These are phyloP conservation scores for Molossus molossus DNA, from an alignment of 2,797 vertebrate genomes.

Conservation along the genomic window DNA sequence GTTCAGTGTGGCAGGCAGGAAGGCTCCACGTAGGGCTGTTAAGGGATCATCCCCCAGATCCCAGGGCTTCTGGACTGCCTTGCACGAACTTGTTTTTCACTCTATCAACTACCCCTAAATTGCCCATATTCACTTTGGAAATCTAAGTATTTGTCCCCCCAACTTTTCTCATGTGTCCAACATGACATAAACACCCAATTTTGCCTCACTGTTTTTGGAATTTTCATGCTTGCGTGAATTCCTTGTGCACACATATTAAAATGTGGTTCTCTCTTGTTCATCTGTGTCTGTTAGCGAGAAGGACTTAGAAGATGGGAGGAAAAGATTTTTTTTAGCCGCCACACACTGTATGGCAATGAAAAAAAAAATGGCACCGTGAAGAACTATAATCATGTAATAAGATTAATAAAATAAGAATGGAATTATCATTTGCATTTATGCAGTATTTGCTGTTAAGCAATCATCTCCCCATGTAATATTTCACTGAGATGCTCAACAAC, in stretches of 20 bases:
- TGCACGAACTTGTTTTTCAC: background rate
- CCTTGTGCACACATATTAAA: background rate
- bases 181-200: background rate
- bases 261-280: background rate
- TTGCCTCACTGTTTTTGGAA: background rate
- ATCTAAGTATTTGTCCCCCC: background rate
- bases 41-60: background rate
- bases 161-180: background rate
- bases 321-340: background rate
- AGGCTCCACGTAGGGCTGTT: background rate
- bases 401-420: conserved; percentile 32
- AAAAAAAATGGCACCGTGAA: conserved; percentile 51
- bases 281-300: background rate
- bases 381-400: conserved; percentile 44
- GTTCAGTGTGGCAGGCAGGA: background rate
- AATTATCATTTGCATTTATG: conserved; percentile 16
- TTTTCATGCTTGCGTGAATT: background rate
- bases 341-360: background rate
- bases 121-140: background rate
- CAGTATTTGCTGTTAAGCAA: conserved; percentile 35
- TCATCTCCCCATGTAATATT: background rate
- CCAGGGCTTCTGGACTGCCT: background rate
- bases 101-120: background rate
- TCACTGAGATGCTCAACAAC: conserved; percentile 26
- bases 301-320: background rate